Percentiles rank a stretch among this genome's conserved stretches.
Evolutionary conservation across 2,113 vertebrate genomes (phyloP).

Genomic region (Perca flavescens): DNA sequence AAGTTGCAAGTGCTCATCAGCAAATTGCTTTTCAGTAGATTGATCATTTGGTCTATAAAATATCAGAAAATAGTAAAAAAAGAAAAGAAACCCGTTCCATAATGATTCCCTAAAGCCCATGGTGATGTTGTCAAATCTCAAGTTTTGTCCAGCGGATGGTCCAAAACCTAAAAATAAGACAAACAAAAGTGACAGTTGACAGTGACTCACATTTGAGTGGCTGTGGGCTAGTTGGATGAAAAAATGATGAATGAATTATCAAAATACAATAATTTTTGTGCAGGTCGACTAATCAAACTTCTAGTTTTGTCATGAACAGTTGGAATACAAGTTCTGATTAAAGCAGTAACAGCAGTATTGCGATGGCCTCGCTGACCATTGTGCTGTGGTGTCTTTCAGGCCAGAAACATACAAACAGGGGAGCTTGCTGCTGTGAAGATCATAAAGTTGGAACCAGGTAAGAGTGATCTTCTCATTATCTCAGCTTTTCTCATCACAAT

Average conservation of each 20-base stretch:
- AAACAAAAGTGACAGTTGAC: neutral
- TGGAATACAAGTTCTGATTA: neutral
- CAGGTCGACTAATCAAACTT: neutral
- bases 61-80: too few species aligned
- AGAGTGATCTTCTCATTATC: conserved; percentile 63
- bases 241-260: too few species aligned
- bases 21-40: neutral
- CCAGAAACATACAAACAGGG: conserved; percentile 94
- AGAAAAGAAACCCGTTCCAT: too few species aligned
- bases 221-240: neutral
- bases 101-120: too few species aligned
- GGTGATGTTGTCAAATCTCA: too few species aligned
- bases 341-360: neutral
- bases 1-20: neutral
- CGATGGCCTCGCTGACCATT: neutral
- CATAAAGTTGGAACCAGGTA: conserved; percentile 98
- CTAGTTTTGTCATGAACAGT: neutral
- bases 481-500: conserved; percentile 16
- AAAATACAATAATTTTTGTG: neutral
- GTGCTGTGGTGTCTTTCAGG: conserved; percentile 84
- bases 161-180: neutral
- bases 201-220: neutral
- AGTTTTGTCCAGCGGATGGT: neutral
- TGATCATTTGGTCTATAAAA: too few species aligned
- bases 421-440: conserved; percentile 98